Evolutionary conservation across 2,113 vertebrate species (phyloP).

Genomic region (Otis tarda): DNA sequence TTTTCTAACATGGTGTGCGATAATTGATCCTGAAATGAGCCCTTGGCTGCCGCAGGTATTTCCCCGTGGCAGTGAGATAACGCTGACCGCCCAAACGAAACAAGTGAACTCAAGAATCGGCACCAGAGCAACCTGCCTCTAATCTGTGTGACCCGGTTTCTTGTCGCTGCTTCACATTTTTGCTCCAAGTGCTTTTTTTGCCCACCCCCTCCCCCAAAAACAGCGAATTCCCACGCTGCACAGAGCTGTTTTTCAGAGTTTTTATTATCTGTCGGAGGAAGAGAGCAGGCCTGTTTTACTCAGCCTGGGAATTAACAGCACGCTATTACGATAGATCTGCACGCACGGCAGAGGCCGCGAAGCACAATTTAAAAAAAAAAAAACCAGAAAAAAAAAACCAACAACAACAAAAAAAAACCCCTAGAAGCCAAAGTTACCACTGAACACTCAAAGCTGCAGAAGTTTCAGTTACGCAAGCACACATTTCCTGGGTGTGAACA

Average conservation of each 20-base stretch:
- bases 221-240: not conserved
- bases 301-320: not conserved
- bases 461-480: conserved; percentile 53
- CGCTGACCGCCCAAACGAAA: not conserved
- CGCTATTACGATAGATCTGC: not conserved
- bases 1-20: no score
- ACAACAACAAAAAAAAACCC: not conserved
- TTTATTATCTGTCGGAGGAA: not conserved
- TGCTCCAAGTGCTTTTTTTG: not conserved
- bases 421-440: not conserved
- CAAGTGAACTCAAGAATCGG: not conserved
- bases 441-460: not conserved
- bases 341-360: not conserved
- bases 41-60: not conserved
- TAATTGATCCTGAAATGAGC: not conserved
- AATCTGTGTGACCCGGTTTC: not conserved
- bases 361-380: not conserved
- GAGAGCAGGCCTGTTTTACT: not conserved
- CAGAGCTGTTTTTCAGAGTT: not conserved
- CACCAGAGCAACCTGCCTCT: not conserved
- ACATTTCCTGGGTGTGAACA: conserved; percentile 51
- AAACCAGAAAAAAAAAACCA: not conserved
- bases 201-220: accelerated
- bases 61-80: not conserved
- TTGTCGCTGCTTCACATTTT: not conserved